A percentile compares a stretch with the other conserved stretches of the same genome.
phyloP scores from a whole-genome alignment of 2,797 vertebrate genomes.

The Acomys russatus region DNA sequence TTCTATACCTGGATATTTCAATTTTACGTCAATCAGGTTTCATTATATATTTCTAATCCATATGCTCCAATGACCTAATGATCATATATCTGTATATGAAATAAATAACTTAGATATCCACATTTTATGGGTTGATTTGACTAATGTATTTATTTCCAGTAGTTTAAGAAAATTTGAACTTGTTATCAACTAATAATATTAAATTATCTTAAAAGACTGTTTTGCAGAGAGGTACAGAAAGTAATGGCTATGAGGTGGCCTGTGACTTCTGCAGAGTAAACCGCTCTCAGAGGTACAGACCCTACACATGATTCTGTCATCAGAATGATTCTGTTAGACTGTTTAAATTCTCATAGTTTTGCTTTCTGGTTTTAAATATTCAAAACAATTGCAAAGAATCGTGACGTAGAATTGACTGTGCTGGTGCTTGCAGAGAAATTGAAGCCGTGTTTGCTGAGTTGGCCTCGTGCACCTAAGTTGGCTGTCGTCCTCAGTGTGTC shows the following conservation, averaged over 20 bases:
- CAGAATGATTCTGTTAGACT: not conserved
- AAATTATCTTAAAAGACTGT: not conserved
- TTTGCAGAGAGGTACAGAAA: not conserved
- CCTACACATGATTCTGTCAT: not conserved
- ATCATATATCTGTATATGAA: not conserved
- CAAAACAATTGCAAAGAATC: not conserved
- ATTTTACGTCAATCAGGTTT: not conserved
- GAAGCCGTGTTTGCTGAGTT: not conserved
- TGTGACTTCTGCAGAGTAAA: not conserved
- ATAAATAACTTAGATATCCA: not conserved
- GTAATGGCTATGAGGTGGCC: not conserved
- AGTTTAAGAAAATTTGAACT: not conserved
- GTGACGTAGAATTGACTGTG: not conserved
- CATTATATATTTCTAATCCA: not conserved
- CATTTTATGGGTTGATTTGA: not conserved
- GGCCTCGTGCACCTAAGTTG: not conserved
- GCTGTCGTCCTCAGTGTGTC: not conserved
- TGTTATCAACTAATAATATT: not conserved
- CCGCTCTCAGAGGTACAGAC: not conserved
- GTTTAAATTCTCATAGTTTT: not conserved
- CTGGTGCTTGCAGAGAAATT: not conserved
- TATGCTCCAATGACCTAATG: not conserved
- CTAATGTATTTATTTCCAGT: not conserved
- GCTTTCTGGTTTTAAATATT: slow-evolving; percentile 15
- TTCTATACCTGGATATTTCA: slow-evolving; percentile 11